Evolutionary conservation across 2,797 vertebrate genomes (phyloP), one percentile per base, ranked within the genome.

Genomic region (Myripristis jacobus): DNA sequence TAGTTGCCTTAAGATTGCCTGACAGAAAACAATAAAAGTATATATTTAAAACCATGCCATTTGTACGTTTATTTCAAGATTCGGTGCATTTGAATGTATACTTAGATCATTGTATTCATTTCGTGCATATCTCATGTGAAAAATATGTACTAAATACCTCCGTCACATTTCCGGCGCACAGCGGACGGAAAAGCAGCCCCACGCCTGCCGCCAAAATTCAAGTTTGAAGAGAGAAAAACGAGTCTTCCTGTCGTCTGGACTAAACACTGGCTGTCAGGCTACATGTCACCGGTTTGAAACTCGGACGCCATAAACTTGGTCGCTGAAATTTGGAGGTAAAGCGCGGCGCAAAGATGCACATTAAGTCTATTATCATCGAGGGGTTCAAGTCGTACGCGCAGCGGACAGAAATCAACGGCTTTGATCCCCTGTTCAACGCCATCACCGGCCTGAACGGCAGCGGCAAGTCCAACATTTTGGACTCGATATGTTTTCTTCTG

Each of bases 341-440:
- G 27, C n/a, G 34, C 22, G 18, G 22, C 4, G 8, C n/a, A 16
- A 93, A 91, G 78, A 99, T 99, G 98, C 89, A 96, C 70, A 95
- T 99, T 61, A 99, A 97, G 70, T 96, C 96, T 1, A 94, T 99
- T 38, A 68, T 97, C 31, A 63, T 99, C 0, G 98, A 99, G 0
- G 98, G 98, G 11, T 99, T 99, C 81, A 99, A 99, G 64, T 99
- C 98, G 41, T 99, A 99, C 79, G 97, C 96, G 0, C 96, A 97
- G 75, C 94, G 95, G 81, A 99, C 97, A 0, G 97, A 99, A 82
- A 94, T 99, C 64, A 77, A 77, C 79, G 94, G 90, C 5, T 98
- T 99, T 73, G 97, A 99, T 48, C 96, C 95, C 0, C 92, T 96
- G 0, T 99, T 99, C 82, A 99, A 99, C 90, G 98, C 98, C 22